Evolutionary conservation across 2,113 vertebrate genomes (phyloP).

Genomic region (Pseudonaja textilis): DNA sequence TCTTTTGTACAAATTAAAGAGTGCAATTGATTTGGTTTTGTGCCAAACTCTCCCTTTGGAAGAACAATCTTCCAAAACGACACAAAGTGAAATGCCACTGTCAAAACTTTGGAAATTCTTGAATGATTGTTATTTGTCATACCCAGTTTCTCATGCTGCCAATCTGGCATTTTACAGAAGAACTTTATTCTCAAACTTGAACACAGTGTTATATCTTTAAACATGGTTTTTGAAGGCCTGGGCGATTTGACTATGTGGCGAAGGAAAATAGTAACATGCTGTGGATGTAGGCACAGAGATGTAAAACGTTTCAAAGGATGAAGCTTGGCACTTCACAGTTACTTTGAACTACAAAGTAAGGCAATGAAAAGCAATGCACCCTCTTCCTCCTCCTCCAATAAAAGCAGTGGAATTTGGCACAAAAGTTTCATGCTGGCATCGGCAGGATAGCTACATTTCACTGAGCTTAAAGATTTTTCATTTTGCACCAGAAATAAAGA

Average conservation of each 20-base stretch:
- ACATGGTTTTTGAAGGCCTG: neutral
- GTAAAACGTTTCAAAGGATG: neutral
- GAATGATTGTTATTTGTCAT: neutral
- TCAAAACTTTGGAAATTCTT: slow-evolving; percentile 12
- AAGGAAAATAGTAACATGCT: neutral
- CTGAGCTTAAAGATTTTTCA: neutral
- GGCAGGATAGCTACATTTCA: neutral
- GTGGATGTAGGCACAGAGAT: neutral
- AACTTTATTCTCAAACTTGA: slow-evolving; percentile 9
- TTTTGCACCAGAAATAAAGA: neutral
- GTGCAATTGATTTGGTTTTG: slow-evolving; percentile 14
- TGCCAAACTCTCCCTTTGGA: neutral
- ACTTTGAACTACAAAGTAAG: neutral
- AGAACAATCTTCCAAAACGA: neutral
- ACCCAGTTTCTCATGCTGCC: slow-evolving; percentile 4
- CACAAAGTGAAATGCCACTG: neutral
- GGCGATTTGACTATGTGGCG: neutral
- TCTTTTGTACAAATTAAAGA: slow-evolving; percentile 13
- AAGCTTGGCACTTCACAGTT: neutral
- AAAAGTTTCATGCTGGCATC: slow-evolving; percentile 7
- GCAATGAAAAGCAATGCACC: neutral
- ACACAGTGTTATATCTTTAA: neutral
- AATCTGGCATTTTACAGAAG: neutral
- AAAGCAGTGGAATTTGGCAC: slow-evolving; percentile 1
- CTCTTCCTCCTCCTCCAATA: neutral